Conservation (phyloP, 2,113 vertebrate genomes). For the Notiomystis cincta region DNA sequence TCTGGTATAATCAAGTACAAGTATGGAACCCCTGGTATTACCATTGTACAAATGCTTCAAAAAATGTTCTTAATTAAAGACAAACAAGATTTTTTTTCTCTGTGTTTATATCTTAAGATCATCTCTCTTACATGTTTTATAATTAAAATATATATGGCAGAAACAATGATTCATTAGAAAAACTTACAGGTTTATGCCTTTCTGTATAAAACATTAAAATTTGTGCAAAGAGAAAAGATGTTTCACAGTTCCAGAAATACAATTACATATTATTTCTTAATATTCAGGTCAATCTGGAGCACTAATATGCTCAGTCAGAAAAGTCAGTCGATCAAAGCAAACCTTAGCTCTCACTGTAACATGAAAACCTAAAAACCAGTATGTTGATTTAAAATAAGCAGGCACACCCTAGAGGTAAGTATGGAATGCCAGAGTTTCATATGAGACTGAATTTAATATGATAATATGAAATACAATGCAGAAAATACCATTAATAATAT, state of each 20-base stretch:
- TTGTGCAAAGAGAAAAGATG: neutral
- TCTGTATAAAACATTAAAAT: neutral
- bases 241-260: neutral
- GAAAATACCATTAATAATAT: neutral
- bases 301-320: neutral
- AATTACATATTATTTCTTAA: neutral
- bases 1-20: neutral
- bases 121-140: neutral
- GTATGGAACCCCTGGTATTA: neutral
- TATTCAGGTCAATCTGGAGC: neutral
- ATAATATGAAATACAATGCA: neutral
- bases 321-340: neutral
- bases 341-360: neutral
- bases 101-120: neutral
- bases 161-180: neutral
- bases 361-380: neutral
- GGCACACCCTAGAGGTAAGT: neutral
- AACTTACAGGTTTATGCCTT: neutral
- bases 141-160: neutral
- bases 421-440: neutral
- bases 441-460: neutral
- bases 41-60: neutral
- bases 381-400: conserved; percentile 7
- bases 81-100: neutral
- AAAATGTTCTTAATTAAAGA: neutral